A percentile compares a stretch with the other conserved stretches of the same genome.
Conservation (phyloP, 37 sponge, comb jelly and placozoan genomes). For the Dysidea cf. avara region DNA sequence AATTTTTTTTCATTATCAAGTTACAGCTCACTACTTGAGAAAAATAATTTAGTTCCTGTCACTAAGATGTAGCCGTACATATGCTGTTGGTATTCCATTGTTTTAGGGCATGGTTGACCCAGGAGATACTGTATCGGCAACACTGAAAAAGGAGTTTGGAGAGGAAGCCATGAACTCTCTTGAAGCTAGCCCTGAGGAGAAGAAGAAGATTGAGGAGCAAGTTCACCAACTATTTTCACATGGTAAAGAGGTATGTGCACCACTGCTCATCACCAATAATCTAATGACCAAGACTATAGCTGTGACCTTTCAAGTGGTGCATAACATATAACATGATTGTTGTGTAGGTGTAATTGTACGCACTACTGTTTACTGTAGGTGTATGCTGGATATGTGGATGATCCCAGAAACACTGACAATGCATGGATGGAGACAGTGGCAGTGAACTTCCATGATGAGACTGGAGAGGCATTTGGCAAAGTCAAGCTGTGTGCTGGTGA, state of each 20-base stretch:
- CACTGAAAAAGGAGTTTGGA: constrained; percentile 97
- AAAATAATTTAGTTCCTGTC: too few relatives aligned
- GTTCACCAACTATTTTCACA: constrained; percentile 51
- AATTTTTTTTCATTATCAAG: too few relatives aligned
- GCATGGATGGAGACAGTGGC: constrained; percentile 99
- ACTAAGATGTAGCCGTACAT: too few relatives aligned
- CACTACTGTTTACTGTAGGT: too few relatives aligned
- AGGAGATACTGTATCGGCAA: constrained; percentile 94
- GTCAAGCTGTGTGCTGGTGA: constrained; percentile 89
- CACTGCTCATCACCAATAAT: too few relatives aligned
- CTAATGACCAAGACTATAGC: too few relatives aligned
- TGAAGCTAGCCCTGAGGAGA: constrained; percentile 74
- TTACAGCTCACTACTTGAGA: too few relatives aligned
- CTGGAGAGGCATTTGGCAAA: constrained; percentile 62
- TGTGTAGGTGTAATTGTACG: background rate
- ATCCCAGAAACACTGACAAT: constrained; percentile 97
- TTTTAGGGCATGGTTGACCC: constrained; percentile 97
- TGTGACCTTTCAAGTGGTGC: too few relatives aligned
- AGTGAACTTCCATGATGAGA: constrained; percentile 93
- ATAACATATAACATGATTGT: too few relatives aligned
- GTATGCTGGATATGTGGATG: constrained; percentile 97
- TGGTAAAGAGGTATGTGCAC: constrained; percentile 63
- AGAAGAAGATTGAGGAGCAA: constrained; percentile 55
- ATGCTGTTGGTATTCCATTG: background rate
- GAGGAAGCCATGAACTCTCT: constrained; percentile 96